These are phyloP conservation scores for Ellobium chinense DNA, from an alignment of 2,888 invertebrate species.

Conservation along the genomic window DNA sequence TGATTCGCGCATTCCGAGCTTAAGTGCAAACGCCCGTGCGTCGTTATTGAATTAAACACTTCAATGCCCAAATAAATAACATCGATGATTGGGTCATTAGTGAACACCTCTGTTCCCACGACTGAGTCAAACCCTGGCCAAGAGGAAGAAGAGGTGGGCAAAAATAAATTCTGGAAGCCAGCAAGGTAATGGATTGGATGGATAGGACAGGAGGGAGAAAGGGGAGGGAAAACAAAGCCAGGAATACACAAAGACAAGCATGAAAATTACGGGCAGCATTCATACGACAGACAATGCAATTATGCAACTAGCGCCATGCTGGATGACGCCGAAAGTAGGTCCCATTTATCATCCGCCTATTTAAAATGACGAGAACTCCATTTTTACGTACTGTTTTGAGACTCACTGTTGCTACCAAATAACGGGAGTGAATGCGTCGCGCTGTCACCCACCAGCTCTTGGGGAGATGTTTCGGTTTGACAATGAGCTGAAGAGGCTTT, in stretches of 20 bases:
- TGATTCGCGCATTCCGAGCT: slow-evolving; percentile 16
- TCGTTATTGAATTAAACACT: slow-evolving; percentile 8
- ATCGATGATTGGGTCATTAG: not conserved
- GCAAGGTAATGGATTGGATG: no score
- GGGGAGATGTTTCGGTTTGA: no score
- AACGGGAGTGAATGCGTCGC: no score
- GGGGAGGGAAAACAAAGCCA: slow-evolving; percentile 13
- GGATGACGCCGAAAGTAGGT: not conserved
- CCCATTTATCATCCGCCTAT: not conserved
- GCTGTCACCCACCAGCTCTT: no score
- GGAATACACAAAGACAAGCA: slow-evolving; percentile 11
- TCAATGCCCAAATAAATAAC: not conserved
- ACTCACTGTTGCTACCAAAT: no score
- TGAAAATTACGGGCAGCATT: not conserved
- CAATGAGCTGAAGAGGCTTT: no score
- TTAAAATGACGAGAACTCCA: no score
- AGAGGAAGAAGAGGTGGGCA: not conserved
- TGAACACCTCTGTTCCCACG: not conserved
- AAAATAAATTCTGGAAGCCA: not conserved
- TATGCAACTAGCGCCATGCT: not conserved
- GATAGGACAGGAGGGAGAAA: not conserved
- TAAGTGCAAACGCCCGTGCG: not conserved
- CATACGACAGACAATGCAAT: not conserved
- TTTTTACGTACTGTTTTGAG: no score
- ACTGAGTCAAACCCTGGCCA: not conserved